Evolutionary conservation across 2,888 invertebrate genomes (phyloP).

Genomic region (Drosophila atripex): DNA sequence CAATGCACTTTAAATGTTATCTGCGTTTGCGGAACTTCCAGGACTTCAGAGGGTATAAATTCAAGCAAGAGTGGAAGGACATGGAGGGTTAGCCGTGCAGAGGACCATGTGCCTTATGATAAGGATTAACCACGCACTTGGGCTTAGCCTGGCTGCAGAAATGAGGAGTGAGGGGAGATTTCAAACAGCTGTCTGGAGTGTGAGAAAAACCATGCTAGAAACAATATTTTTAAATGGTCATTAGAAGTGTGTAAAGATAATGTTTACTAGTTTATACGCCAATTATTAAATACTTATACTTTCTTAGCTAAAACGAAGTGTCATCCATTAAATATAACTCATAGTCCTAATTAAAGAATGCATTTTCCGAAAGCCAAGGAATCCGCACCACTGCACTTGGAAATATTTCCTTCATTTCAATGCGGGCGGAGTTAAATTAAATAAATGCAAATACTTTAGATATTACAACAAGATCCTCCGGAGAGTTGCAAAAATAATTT

Average conservation of each 20-base stretch:
- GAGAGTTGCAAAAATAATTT: slow-evolving; percentile 63
- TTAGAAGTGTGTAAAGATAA: background rate
- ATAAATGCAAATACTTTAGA: slow-evolving; percentile 27
- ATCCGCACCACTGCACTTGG: background rate
- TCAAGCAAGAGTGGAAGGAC: background rate
- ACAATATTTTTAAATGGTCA: background rate
- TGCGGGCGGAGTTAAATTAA: slow-evolving; percentile 13
- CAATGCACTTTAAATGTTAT: slow-evolving; percentile 58
- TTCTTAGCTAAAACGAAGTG: too few species aligned
- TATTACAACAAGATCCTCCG: slow-evolving; percentile 2
- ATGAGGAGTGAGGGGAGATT: background rate
- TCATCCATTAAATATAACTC: too few species aligned
- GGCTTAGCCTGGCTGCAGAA: slow-evolving; percentile 8
- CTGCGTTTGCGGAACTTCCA: slow-evolving; percentile 37
- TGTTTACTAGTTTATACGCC: too few species aligned
- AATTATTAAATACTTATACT: too few species aligned
- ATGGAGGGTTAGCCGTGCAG: slow-evolving; percentile 12
- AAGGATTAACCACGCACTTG: slow-evolving; percentile 37
- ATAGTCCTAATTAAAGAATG: background rate
- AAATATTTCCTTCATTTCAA: slow-evolving; percentile 3
- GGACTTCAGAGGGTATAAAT: slow-evolving; percentile 1
- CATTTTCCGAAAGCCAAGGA: background rate
- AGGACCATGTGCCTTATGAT: slow-evolving; percentile 19
- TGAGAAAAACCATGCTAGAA: background rate
- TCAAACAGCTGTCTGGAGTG: slow-evolving; percentile 1